Percentiles rank a stretch among this genome's conserved stretches.
Conservation (phyloP, 2,113 vertebrate species). For the Melanostigma gelatinosum region DNA sequence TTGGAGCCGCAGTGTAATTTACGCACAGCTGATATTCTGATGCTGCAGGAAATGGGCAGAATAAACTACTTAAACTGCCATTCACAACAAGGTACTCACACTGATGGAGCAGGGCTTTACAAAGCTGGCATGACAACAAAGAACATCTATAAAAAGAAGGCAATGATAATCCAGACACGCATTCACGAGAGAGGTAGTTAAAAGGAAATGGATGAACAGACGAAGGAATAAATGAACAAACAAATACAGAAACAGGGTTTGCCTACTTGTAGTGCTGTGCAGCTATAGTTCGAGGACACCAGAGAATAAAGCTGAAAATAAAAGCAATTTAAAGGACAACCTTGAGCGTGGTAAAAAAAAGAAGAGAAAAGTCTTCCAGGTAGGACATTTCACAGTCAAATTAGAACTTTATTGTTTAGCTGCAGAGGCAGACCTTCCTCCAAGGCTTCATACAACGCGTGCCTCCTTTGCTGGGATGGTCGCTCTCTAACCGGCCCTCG, state of each 20-base stretch:
- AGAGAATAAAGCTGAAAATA: slow-evolving; percentile 17
- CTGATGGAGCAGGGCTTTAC: slow-evolving; percentile 6
- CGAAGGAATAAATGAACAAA: slow-evolving; percentile 18
- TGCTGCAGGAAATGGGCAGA: slow-evolving; percentile 23
- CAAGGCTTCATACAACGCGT: slow-evolving; percentile 23
- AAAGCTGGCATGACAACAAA: slow-evolving; percentile 36
- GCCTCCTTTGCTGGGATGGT: slow-evolving; percentile 11
- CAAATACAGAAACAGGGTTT: slow-evolving; percentile 13
- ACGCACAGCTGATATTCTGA: slow-evolving; percentile 16
- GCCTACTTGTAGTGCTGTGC: too few relatives aligned
- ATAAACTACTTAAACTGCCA: slow-evolving; percentile 46
- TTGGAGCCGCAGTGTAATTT: slow-evolving; percentile 27
- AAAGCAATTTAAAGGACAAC: slow-evolving; percentile 44
- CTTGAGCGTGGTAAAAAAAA: neutral
- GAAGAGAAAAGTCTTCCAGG: slow-evolving; percentile 1
- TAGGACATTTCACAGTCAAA: slow-evolving; percentile 6
- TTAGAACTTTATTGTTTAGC: slow-evolving; percentile 19
- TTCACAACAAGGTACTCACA: slow-evolving; percentile 26
- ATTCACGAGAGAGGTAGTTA: slow-evolving; percentile 26
- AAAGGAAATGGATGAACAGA: slow-evolving; percentile 38
- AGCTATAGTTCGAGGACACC: neutral
- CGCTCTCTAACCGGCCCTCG: slow-evolving; percentile 33
- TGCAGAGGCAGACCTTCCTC: slow-evolving; percentile 39
- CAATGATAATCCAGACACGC: slow-evolving; percentile 28
- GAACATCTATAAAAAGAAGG: slow-evolving; percentile 33